Percentiles rank a stretch among this genome's conserved stretches.
These are phyloP conservation scores for Phragmatobia fuliginosa DNA, from an alignment of 2,888 invertebrate species.

Conservation along the genomic window DNA sequence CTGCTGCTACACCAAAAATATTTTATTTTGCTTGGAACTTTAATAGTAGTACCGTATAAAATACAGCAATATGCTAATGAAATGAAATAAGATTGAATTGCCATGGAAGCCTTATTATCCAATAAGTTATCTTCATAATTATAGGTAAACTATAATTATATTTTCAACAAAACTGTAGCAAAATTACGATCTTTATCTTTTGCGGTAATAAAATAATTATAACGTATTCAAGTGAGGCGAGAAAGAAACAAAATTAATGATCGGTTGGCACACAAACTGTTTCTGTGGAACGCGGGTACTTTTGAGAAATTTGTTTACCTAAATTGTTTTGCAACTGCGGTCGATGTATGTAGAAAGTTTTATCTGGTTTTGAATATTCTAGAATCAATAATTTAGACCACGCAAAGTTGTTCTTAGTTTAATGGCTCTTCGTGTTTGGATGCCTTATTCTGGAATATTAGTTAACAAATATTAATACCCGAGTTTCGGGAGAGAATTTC, in stretches of 20 bases:
- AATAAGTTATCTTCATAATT: background rate
- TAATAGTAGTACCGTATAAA: background rate
- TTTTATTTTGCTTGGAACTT: no score
- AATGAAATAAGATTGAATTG: background rate
- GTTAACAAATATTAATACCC: background rate
- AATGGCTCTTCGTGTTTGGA: background rate
- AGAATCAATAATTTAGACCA: background rate
- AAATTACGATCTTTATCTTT: constrained; percentile 10
- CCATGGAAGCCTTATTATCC: background rate
- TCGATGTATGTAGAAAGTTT: constrained; percentile 3
- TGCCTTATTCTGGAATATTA: background rate
- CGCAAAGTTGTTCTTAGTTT: background rate
- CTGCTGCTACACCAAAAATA: no score
- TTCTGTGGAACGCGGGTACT: constrained; percentile 3
- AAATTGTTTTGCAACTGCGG: constrained; percentile 15
- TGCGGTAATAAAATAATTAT: constrained; percentile 15
- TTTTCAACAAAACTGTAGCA: constrained; percentile 2
- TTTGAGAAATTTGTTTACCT: constrained; percentile 14
- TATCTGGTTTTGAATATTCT: constrained; percentile 1
- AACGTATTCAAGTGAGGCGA: constrained; percentile 8
- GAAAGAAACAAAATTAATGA: constrained; percentile 17
- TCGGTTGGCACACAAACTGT: constrained; percentile 12
- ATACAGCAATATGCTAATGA: background rate
- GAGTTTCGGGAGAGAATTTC: background rate
- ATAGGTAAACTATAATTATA: background rate